These are phyloP conservation scores for Sebastes fasciatus DNA, from an alignment of 2,113 vertebrate genomes.

Conservation along the genomic window DNA sequence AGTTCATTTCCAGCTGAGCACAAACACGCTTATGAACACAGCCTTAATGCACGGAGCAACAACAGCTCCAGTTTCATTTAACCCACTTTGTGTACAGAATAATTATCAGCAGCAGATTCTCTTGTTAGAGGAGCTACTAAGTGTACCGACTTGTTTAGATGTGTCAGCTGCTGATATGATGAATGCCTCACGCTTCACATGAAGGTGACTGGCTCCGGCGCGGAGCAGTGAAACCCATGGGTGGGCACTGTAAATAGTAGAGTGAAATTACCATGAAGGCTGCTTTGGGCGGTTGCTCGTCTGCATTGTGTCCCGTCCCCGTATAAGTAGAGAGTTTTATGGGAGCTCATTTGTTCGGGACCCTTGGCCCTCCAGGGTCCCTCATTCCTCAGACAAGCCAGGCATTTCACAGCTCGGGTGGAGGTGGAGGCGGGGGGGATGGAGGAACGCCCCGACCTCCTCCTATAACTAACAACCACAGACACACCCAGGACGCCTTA, in stretches of 20 bases:
- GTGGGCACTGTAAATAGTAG: conserved; percentile 56
- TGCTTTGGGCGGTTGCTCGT: conserved; percentile 40
- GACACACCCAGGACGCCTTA: conserved; percentile 48
- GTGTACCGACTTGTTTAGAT: conserved; percentile 22
- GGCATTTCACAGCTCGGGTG: conserved; percentile 63
- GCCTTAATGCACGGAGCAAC: conserved; percentile 2
- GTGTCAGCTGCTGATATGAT: conserved; percentile 49
- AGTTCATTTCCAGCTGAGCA: conserved; percentile 16
- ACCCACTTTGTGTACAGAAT: conserved; percentile 3
- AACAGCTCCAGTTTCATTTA: conserved; percentile 2
- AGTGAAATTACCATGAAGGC: conserved; percentile 62
- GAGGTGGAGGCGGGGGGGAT: conserved; percentile 17
- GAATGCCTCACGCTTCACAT: conserved; percentile 37
- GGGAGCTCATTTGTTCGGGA: conserved; percentile 70
- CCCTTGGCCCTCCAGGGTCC: conserved; percentile 63
- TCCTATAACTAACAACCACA: conserved; percentile 54
- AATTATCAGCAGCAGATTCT: neutral
- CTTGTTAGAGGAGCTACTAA: neutral
- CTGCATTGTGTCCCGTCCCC: conserved; percentile 48
- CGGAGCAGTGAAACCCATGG: conserved; percentile 49
- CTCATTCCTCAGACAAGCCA: conserved; percentile 71
- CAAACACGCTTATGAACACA: conserved; percentile 11
- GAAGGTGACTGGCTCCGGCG: conserved; percentile 63
- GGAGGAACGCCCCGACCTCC: conserved; percentile 18
- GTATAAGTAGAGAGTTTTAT: conserved; percentile 52